Evolutionary conservation across 2,888 invertebrate species (phyloP).

Genomic region (Troilus luridus): DNA sequence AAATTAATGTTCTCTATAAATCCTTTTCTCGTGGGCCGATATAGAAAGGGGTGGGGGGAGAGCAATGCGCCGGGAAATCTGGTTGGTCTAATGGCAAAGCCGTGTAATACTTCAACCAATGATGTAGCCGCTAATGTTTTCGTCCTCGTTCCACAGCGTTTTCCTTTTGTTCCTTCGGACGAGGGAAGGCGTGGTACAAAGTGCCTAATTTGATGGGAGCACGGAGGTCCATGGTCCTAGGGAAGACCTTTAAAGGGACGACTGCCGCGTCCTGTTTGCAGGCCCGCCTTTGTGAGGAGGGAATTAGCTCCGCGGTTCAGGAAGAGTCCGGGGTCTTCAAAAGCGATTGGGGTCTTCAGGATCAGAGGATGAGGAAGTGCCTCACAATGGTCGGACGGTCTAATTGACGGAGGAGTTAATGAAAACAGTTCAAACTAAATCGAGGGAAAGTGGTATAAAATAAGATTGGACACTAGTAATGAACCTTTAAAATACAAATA

Average conservation of each 20-base stretch:
- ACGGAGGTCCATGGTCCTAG: not conserved
- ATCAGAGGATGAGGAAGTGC: not conserved
- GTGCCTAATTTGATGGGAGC: slow-evolving; percentile 6
- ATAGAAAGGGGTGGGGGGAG: not conserved
- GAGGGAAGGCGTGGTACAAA: not conserved
- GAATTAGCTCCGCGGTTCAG: not conserved
- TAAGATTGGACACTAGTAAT: too few relatives aligned
- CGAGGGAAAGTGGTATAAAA: not conserved
- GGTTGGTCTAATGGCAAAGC: slow-evolving; percentile 43
- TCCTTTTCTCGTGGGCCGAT: slow-evolving; percentile 29
- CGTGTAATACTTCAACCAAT: slow-evolving; percentile 40
- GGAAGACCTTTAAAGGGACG: not conserved
- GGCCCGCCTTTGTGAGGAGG: not conserved
- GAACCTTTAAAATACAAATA: too few relatives aligned
- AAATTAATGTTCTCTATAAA: slow-evolving; percentile 26
- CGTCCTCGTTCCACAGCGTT: not conserved
- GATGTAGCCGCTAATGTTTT: slow-evolving; percentile 40
- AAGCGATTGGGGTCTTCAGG: not conserved
- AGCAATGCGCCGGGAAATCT: slow-evolving; percentile 13
- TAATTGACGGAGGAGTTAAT: not conserved
- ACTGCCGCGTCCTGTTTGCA: not conserved
- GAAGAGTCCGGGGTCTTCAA: not conserved
- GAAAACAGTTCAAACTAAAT: not conserved
- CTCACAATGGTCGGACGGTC: not conserved
- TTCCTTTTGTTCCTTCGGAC: not conserved